Evolutionary conservation across 2,888 invertebrate species (phyloP).

Genomic region (Nematopogon swammerdamellus): DNA sequence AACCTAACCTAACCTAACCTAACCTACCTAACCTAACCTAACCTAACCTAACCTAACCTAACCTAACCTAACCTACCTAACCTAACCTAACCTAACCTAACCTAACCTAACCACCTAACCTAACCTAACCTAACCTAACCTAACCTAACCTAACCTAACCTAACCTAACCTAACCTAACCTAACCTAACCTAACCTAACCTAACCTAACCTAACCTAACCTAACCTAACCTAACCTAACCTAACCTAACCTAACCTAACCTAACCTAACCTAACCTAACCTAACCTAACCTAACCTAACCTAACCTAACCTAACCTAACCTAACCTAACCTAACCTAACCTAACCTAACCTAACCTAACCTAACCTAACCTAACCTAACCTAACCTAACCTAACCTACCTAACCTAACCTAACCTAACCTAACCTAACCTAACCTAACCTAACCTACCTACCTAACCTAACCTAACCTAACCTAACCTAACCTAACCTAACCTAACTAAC

Average conservation of each 20-base stretch:
- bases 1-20: conserved; percentile 11
- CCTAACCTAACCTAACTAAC: too few relatives aligned
- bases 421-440: conserved; percentile 7
- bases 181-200: conserved; percentile 15
- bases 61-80: conserved; percentile 12
- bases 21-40: conserved; percentile 10
- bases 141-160: conserved; percentile 15
- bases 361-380: conserved; percentile 7
- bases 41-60: conserved; percentile 12
- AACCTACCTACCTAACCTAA: conserved; percentile 5
- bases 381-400: conserved; percentile 7
- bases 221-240: conserved; percentile 10
- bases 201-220: conserved; percentile 11
- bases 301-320: conserved; percentile 9
- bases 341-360: conserved; percentile 7
- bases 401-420: conserved; percentile 7
- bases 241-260: conserved; percentile 12
- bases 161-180: conserved; percentile 15
- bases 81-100: conserved; percentile 10
- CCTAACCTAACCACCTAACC: conserved; percentile 15
- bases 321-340: conserved; percentile 7
- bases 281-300: conserved; percentile 11
- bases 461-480: neutral
- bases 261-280: conserved; percentile 11
- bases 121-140: conserved; percentile 16